Evolutionary conservation across 2,888 invertebrate species (phyloP), one percentile per base, ranked within the genome.

Genomic region (Drosophila greeni): DNA sequence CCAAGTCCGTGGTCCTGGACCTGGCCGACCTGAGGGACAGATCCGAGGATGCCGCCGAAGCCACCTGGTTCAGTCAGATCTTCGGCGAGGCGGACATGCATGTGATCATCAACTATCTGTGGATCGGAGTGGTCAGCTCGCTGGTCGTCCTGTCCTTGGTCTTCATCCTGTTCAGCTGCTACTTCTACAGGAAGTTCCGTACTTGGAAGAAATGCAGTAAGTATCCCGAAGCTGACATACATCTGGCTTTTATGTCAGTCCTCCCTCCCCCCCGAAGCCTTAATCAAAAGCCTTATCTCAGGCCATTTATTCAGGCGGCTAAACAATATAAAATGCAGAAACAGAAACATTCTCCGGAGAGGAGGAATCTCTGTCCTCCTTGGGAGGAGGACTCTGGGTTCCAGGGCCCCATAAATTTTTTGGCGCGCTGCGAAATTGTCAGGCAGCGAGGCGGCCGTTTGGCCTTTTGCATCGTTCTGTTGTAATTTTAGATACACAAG

Each of bases 201-300:
- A 86, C 88, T 80, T 88, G 88, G 88, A 88, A 88, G 64, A 88
- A 88, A 69, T 88, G 88, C 89, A 88, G 88, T 88, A 88, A 88
- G 88, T 88, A 84, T 18, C 37, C 14, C 34, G 26, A 24, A 26
- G 11, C 55, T 3, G 40, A 42, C 42, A 43, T 36, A 58, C 18
- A 47, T 61, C 47, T 49, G 62, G 49, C 61, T 29, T 40, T 60
- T 64, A 56, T 60, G 70, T 67, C 6, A 16, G n/a, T 16, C 23
- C 24, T n/a, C n/a, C 24, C 20, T 20, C 20, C 20, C 20, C 64
- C 29, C 18, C 26, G 5, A 47, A 73, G 60, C 67, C 74, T 66
- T 80, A 73, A 76, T 82, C 71, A 82, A 80, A 80, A 37, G 51
- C 31, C 52, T 53, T 60, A 78, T 76, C 82, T 78, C 66, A 58